Evolutionary conservation across 1,140 invertebrate species (phyloP).

Genomic region (Hyphantria cunea): DNA sequence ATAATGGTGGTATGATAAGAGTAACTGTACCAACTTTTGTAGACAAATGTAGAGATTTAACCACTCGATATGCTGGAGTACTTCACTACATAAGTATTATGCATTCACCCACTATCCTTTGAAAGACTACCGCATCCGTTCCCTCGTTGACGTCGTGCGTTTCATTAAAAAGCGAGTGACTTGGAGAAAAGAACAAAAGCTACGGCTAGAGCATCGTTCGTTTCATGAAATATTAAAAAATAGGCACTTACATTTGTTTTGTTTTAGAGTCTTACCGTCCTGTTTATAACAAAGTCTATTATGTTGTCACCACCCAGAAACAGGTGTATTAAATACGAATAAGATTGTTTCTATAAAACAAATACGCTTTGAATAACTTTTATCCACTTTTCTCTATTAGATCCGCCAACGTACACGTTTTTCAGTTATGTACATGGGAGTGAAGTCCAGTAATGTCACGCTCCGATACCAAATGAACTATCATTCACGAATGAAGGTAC

Average conservation of each 20-base stretch:
- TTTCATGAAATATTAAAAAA: slow-evolving; percentile 40
- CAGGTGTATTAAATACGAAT: slow-evolving; percentile 5
- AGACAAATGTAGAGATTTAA: too few relatives aligned
- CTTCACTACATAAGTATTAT: slow-evolving; percentile 16
- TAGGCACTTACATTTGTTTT: slow-evolving; percentile 30
- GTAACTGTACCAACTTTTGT: too few relatives aligned
- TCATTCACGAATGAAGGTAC: slow-evolving; percentile 27
- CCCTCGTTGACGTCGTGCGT: slow-evolving; percentile 26
- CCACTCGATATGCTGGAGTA: too few relatives aligned
- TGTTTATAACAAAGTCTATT: slow-evolving; percentile 33
- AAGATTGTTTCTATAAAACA: slow-evolving; percentile 21
- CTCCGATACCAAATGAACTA: slow-evolving; percentile 21
- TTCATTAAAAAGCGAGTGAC: slow-evolving; percentile 40
- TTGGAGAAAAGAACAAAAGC: slow-evolving; percentile 35
- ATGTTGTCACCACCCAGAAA: slow-evolving; percentile 33
- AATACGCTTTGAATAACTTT: slow-evolving; percentile 10
- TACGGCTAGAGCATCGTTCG: slow-evolving; percentile 25
- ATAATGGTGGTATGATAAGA: too few relatives aligned
- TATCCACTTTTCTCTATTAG: slow-evolving; percentile 7
- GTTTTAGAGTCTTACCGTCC: slow-evolving; percentile 20
- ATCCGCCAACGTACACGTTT: slow-evolving; percentile 13
- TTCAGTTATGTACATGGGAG: slow-evolving; percentile 9
- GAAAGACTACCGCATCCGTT: slow-evolving; percentile 17
- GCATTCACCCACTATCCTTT: slow-evolving; percentile 30
- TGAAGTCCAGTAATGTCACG: slow-evolving; percentile 26